phyloP scores from a whole-genome alignment of 2,797 vertebrate genomes.

The Sebastiscus tertius region DNA sequence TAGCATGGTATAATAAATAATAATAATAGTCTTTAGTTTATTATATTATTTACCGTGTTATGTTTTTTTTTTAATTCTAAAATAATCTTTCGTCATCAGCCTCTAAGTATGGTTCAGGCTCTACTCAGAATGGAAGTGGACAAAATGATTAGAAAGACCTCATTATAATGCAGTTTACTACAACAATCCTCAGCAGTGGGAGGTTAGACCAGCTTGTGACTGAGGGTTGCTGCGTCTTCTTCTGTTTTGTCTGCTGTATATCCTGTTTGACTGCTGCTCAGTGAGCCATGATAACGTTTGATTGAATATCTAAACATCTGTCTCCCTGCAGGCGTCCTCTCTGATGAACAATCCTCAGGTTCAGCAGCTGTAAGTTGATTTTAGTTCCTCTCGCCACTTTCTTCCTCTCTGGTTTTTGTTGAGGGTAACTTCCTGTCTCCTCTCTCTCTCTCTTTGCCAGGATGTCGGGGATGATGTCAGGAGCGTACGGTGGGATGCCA shows the following conservation, averaged over 20 bases:
- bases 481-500: constrained; percentile 85
- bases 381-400: neutral
- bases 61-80: too few relatives aligned
- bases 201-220: neutral
- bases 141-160: neutral
- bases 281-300: neutral
- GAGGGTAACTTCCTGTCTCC: neutral
- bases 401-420: neutral
- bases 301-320: neutral
- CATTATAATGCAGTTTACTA: neutral
- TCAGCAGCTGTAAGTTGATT: constrained; percentile 91
- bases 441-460: constrained; percentile 65
- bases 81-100: neutral
- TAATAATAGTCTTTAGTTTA: neutral
- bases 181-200: neutral
- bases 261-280: neutral
- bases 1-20: too few relatives aligned
- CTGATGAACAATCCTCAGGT: constrained; percentile 97
- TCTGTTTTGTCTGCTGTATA: neutral
- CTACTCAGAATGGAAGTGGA: neutral
- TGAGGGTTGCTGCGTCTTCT: neutral
- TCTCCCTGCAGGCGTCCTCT: constrained; percentile 87
- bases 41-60: neutral
- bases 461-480: constrained; percentile 97
- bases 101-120: neutral